These are phyloP conservation scores for Alviniconcha strummeri DNA, from an alignment of 2,888 invertebrate species.

Conservation along the genomic window DNA sequence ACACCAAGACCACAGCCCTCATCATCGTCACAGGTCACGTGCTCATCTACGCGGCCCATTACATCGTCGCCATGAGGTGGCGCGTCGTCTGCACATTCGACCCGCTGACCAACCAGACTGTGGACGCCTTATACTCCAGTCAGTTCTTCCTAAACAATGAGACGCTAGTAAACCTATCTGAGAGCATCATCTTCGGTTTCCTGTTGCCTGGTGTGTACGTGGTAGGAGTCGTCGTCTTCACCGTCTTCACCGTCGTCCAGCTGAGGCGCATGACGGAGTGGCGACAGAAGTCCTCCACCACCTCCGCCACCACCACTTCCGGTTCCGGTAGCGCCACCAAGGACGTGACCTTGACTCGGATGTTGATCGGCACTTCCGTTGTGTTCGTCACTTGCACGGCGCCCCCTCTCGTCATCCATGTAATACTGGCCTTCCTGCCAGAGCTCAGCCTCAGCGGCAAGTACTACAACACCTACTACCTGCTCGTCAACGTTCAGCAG, in stretches of 20 bases:
- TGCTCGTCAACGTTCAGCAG: neutral
- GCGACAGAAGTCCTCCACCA: neutral
- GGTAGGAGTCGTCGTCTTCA: neutral
- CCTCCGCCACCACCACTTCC: neutral
- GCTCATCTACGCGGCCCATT: neutral
- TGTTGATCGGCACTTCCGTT: neutral
- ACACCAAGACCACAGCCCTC: neutral
- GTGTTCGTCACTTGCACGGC: neutral
- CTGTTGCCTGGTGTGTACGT: neutral
- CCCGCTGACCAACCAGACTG: neutral
- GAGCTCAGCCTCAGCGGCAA: neutral
- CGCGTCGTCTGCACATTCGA: neutral
- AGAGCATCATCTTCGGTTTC: neutral
- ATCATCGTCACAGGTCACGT: neutral
- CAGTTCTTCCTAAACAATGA: neutral
- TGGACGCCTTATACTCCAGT: neutral
- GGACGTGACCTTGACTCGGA: conserved; percentile 1
- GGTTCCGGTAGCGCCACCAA: neutral
- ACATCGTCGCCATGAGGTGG: neutral
- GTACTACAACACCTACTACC: neutral
- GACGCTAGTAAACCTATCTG: neutral
- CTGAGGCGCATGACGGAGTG: neutral
- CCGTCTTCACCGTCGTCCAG: neutral
- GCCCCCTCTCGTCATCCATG: neutral
- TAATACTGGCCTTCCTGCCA: neutral